Conservation (phyloP, 2,888 invertebrate genomes). For the Oithona nana region DNA sequence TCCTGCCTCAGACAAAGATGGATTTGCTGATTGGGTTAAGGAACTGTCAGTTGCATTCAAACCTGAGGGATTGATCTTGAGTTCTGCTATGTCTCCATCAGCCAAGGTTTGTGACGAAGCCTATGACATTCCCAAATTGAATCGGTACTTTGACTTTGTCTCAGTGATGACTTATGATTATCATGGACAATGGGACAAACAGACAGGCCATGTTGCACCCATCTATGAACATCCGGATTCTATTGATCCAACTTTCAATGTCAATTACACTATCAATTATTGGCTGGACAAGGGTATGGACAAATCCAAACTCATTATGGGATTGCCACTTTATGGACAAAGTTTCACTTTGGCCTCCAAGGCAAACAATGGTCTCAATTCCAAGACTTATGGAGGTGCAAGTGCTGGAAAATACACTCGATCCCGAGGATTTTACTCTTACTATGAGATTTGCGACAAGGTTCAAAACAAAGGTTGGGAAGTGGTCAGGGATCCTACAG, state of each 20-base stretch:
- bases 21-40: conserved; percentile 20
- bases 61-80: conserved; percentile 20
- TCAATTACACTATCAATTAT: conserved; percentile 60
- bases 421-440: conserved; percentile 52
- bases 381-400: conserved; percentile 32
- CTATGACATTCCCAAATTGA: conserved; percentile 39
- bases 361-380: conserved; percentile 37
- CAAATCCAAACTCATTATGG: conserved; percentile 55
- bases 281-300: conserved; percentile 60
- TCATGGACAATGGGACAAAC: conserved; percentile 30
- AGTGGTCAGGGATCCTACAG: conserved; percentile 39
- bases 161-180: conserved; percentile 47
- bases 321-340: conserved; percentile 76
- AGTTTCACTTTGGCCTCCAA: conserved; percentile 46
- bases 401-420: conserved; percentile 20
- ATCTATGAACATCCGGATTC: conserved; percentile 33
- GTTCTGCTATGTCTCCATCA: conserved; percentile 22
- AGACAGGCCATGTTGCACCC: conserved; percentile 34
- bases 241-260: conserved; percentile 19
- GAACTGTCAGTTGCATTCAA: conserved; percentile 21
- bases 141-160: conserved; percentile 43
- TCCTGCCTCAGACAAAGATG: conserved; percentile 25
- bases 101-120: conserved; percentile 38
- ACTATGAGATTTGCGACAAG: conserved; percentile 50
- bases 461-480: conserved; percentile 36